phyloP scores from a whole-genome alignment of 2,113 vertebrate species.

The Neolamprologus brichardi region DNA sequence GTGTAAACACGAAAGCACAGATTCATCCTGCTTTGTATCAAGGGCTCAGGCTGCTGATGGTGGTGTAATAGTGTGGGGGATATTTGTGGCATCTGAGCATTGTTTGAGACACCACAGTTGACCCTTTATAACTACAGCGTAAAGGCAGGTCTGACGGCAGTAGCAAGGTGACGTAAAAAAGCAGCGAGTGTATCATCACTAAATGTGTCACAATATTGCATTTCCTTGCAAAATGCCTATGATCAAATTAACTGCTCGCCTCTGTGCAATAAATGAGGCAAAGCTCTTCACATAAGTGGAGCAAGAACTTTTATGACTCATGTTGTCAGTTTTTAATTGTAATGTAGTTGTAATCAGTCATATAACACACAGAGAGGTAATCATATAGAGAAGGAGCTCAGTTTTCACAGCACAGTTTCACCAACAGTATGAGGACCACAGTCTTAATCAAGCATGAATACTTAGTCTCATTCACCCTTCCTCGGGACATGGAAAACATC shows the following conservation, averaged over 20 bases:
- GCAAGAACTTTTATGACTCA: background rate
- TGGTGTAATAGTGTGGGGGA: background rate
- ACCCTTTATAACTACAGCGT: background rate
- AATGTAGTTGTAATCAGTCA: background rate
- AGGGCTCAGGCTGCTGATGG: background rate
- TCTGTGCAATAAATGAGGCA: background rate
- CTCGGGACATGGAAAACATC: background rate
- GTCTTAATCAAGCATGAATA: background rate
- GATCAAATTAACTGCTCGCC: background rate
- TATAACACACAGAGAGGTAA: background rate
- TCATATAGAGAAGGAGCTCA: background rate
- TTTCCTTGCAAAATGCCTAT: background rate
- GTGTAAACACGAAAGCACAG: background rate
- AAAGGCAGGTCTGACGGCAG: background rate
- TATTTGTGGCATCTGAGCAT: background rate
- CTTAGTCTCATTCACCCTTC: background rate
- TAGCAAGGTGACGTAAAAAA: background rate
- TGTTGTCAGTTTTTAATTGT: background rate
- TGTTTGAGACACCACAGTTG: background rate
- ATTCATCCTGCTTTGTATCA: background rate
- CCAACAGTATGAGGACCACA: background rate
- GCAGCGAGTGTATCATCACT: background rate
- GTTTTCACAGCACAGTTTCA: background rate
- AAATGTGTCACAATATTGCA: background rate
- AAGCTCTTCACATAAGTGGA: background rate